These are phyloP conservation scores for Yponomeuta malinellus DNA, from an alignment of 2,888 invertebrate genomes.

Conservation along the genomic window DNA sequence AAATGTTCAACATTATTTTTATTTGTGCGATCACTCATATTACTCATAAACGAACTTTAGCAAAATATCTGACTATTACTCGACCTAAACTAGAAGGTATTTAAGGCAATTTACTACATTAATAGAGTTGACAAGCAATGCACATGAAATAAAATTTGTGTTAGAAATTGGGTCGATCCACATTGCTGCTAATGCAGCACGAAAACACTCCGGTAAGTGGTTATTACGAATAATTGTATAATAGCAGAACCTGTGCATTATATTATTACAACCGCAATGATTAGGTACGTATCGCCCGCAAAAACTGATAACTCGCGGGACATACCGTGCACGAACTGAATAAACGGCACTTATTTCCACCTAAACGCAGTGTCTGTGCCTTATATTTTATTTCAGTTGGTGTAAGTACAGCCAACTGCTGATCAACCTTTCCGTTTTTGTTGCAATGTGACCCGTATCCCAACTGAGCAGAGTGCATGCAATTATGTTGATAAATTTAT, in stretches of 20 bases:
- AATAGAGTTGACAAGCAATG: background rate
- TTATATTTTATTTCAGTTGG: no score
- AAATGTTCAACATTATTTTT: no score
- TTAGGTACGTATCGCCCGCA: background rate
- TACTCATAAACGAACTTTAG: no score
- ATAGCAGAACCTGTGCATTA: conserved; percentile 5
- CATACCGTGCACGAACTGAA: background rate
- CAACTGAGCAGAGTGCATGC: no score
- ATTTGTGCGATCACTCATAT: no score
- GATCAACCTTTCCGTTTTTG: no score
- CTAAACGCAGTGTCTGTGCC: background rate
- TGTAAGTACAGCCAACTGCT: no score
- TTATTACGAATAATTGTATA: conserved; percentile 16
- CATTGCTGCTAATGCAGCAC: conserved; percentile 9
- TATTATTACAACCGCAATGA: conserved; percentile 2
- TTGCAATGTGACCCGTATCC: no score
- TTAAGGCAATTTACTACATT: background rate
- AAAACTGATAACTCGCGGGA: conserved; percentile 2
- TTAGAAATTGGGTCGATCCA: conserved; percentile 18
- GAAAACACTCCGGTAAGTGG: conserved; percentile 8
- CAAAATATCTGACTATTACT: no score
- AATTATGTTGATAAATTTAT: no score
- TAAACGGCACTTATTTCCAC: background rate
- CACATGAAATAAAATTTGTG: background rate
- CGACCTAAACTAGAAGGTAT: background rate